Base-by-base conservation (phyloP, 2,797 vertebrate genomes). In the Lophotriccus pileatus region DNA sequence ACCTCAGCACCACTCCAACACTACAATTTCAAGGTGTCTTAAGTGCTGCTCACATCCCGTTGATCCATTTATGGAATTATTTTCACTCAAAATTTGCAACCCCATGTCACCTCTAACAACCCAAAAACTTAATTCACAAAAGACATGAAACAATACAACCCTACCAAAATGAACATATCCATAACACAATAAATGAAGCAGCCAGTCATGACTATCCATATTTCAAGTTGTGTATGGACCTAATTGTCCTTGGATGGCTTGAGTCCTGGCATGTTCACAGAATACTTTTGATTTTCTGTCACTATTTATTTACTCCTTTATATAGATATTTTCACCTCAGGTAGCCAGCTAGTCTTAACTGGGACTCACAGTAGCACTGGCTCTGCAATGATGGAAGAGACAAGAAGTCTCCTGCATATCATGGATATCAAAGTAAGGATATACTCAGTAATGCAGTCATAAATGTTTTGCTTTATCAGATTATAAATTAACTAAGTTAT, bases 51-150 rank as follows among this genome's bases (percentile, higher is more conserved):
- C 41, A 53, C 0, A 0, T 32, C 34, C 39, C 43, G 1, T 41
- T 64, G 39, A 72, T 44, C 13, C 22, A 63, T 27, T 63, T 44
- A 19, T 0, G 4, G 50, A 83, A 73, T 49, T 49, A 15, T 50
- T 53, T 44, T 24, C 15, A 30, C 18, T 50, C 39, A 32, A 23
- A 55, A 39, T 64, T 43, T 78, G 49, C 32, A 69, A n/a, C 7
- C 4, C 27, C 7, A 0, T 0, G 2, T 34, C 39, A 53, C 6
- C 12, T 72, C 46, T 43, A 43, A 56, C 14, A n/a, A 39, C 25
- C 20, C 18, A n/a, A 62, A 78, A 63, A 12, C 19, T 32, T 63
- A 55, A 49, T 37, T 74, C 4, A 1, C 62, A 21, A 44, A 41
- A 77, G 10, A 60, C 70, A 50, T 39, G 3, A 76, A 80, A 58